Percentiles rank a stretch among this genome's conserved stretches.
These are phyloP conservation scores for Sialis fuliginosa DNA, from an alignment of 2,888 invertebrate genomes.

Conservation along the genomic window DNA sequence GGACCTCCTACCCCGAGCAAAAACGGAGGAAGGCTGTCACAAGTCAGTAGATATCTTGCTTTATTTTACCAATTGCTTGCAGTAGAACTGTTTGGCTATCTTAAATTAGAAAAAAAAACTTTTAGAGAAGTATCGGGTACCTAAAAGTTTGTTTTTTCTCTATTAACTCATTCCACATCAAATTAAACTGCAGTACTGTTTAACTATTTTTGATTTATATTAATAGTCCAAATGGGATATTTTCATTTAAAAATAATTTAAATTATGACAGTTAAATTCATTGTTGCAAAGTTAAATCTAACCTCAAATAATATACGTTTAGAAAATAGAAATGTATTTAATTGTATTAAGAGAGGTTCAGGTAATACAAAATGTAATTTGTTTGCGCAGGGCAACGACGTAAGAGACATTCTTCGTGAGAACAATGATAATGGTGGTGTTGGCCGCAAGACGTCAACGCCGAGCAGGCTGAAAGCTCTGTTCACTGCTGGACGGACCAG, in stretches of 20 bases:
- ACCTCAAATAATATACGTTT: not conserved
- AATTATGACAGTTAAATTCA: not conserved
- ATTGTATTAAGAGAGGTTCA: no score
- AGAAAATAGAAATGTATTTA: not conserved
- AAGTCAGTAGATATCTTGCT: conserved; percentile 28
- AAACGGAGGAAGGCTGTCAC: conserved; percentile 56
- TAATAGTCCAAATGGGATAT: no score
- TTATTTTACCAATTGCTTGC: not conserved
- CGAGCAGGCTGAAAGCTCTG: conserved; percentile 42
- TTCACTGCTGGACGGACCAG: conserved; percentile 31
- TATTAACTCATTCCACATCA: no score
- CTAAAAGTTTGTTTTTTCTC: not conserved
- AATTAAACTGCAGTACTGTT: no score
- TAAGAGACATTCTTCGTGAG: conserved; percentile 38
- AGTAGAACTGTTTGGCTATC: not conserved
- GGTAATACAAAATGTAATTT: not conserved
- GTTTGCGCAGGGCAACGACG: conserved; percentile 24
- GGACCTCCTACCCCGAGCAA: conserved; percentile 79
- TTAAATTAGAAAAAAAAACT: no score
- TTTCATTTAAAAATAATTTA: not conserved
- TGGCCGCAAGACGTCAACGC: conserved; percentile 33
- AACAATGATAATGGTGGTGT: conserved; percentile 18
- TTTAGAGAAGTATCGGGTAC: not conserved
- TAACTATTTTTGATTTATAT: no score
- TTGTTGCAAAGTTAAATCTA: not conserved